phyloP scores from a whole-genome alignment of 2,113 vertebrate genomes.

The Megaceryle maxima region DNA sequence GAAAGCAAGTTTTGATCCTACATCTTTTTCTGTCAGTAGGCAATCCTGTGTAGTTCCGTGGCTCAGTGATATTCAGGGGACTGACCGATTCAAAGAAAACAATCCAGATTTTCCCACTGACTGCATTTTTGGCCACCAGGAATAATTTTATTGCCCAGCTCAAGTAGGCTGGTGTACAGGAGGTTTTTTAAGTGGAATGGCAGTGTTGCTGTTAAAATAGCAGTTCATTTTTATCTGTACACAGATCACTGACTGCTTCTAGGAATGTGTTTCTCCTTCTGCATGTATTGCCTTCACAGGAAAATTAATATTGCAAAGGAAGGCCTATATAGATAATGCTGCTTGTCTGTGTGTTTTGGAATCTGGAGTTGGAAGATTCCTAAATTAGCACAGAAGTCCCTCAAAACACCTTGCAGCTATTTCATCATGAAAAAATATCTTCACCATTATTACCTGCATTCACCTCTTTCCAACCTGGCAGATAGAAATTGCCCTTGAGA shows the following conservation, averaged over 20 bases:
- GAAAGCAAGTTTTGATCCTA: not conserved
- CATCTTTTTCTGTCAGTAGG: not conserved
- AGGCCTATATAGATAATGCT: not conserved
- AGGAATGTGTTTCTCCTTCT: not conserved
- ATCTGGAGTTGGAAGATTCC: not conserved
- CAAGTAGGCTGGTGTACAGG: not conserved
- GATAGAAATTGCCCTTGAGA: not conserved
- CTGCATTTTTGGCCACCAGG: not conserved
- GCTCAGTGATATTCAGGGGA: not conserved
- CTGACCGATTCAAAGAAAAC: not conserved
- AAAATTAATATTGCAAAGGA: not conserved
- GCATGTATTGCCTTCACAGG: not conserved
- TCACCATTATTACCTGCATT: not conserved
- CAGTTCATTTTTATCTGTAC: not conserved
- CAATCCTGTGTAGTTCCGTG: not conserved
- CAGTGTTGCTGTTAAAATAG: not conserved
- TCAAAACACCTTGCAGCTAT: not conserved
- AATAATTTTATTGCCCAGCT: not conserved
- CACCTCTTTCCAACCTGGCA: not conserved
- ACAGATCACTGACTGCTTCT: not conserved
- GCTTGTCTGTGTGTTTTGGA: not conserved
- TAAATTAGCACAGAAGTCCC: not conserved
- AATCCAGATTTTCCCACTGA: not conserved
- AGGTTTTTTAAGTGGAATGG: not conserved
- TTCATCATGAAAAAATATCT: not conserved